A percentile compares a stretch with the other conserved stretches of the same genome.
Evolutionary conservation across 2,797 vertebrate species (phyloP).

Genomic region (Epinephelus malabaricus): DNA sequence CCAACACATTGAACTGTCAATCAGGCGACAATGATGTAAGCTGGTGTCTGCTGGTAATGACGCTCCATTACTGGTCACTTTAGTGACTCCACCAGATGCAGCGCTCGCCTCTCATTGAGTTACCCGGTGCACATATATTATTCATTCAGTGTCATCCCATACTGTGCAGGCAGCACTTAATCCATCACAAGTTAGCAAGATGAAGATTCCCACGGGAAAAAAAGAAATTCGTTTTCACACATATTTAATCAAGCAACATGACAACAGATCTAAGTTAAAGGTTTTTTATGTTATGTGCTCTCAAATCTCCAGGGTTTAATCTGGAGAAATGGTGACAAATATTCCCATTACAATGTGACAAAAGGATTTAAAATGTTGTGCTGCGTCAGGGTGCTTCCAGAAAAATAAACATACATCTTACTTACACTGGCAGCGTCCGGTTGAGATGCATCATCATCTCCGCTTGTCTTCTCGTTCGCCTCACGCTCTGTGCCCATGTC

Average conservation of each 20-base stretch:
- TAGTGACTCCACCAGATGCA: conserved; percentile 60
- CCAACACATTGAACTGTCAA: neutral
- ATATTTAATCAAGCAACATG: conserved; percentile 28
- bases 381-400: neutral
- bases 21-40: neutral
- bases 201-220: conserved; percentile 44
- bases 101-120: conserved; percentile 73
- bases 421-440: conserved; percentile 82
- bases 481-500: conserved; percentile 81
- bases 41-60: neutral
- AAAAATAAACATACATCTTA: conserved; percentile 26
- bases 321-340: neutral
- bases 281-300: neutral
- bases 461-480: conserved; percentile 64
- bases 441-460: conserved; percentile 67
- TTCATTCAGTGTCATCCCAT: conserved; percentile 85
- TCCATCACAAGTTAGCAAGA: conserved; percentile 56
- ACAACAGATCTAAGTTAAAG: neutral
- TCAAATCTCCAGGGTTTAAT: conserved; percentile 6
- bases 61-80: conserved; percentile 32
- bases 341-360: neutral
- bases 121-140: conserved; percentile 82
- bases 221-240: conserved; percentile 4
- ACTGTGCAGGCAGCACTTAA: conserved; percentile 69
- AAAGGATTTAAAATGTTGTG: neutral